Evolutionary conservation across 2,888 invertebrate genomes (phyloP).

Genomic region (Drosophila siamana): DNA sequence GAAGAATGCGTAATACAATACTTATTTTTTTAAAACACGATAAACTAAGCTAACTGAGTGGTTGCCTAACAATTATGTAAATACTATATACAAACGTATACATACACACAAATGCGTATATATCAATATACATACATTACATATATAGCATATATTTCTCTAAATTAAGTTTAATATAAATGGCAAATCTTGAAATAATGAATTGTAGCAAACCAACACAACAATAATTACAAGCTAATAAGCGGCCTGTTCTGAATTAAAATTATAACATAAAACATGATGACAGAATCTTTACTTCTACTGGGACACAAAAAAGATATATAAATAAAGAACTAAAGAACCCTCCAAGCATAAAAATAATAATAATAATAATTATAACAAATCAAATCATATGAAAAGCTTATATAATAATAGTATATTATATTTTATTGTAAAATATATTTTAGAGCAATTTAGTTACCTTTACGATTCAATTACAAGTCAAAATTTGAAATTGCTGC

Average conservation of each 20-base stretch:
- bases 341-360: conserved; percentile 62
- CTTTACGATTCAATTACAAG: conserved; percentile 48
- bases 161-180: conserved; percentile 66
- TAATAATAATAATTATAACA: conserved; percentile 18
- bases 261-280: conserved; percentile 33
- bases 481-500: conserved; percentile 65
- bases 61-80: conserved; percentile 78
- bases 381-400: conserved; percentile 32
- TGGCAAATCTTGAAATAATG: conserved; percentile 68
- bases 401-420: conserved; percentile 3
- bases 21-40: conserved; percentile 65
- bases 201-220: conserved; percentile 62
- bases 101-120: conserved; percentile 10
- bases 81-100: conserved; percentile 55
- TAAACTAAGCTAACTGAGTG: conserved; percentile 67
- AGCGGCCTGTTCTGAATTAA: conserved; percentile 63
- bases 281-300: conserved; percentile 34
- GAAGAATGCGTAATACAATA: conserved; percentile 50
- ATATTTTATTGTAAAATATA: conserved; percentile 44
- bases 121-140: conserved; percentile 40
- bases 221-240: conserved; percentile 26
- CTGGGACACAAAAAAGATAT: conserved; percentile 25
- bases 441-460: conserved; percentile 70
- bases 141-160: conserved; percentile 61
- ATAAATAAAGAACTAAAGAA: conserved; percentile 37